A percentile compares a stretch with the other conserved stretches of the same genome.
These are phyloP conservation scores for Oligia strigilis DNA, from an alignment of 2,888 invertebrate species.

Conservation along the genomic window DNA sequence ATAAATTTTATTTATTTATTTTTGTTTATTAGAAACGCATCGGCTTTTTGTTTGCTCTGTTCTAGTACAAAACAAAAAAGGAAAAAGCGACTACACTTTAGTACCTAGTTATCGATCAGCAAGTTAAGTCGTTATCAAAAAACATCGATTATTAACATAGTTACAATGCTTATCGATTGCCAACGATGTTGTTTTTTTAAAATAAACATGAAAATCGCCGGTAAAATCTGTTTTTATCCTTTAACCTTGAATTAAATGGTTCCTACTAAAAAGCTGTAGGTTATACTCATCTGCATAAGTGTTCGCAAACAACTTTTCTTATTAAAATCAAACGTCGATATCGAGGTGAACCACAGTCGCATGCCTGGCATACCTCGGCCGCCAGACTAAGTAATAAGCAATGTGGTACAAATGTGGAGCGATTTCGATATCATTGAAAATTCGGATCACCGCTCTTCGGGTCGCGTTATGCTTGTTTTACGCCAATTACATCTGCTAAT, in stretches of 20 bases:
- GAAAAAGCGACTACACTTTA: conserved; percentile 47
- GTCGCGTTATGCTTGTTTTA: conserved; percentile 57
- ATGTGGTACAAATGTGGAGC: conserved; percentile 59
- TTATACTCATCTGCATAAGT: conserved; percentile 73
- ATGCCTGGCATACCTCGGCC: conserved; percentile 71
- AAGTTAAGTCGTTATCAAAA: conserved; percentile 48
- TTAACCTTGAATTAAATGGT: conserved; percentile 61
- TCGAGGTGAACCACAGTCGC: conserved; percentile 81
- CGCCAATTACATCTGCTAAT: conserved; percentile 63
- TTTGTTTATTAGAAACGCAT: conserved; percentile 39
- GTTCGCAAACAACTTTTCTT: conserved; percentile 78
- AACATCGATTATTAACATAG: conserved; percentile 37
- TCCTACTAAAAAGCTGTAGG: conserved; percentile 59
- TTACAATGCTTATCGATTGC: conserved; percentile 21
- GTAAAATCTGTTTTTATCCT: conserved; percentile 11
- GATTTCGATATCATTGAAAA: conserved; percentile 59
- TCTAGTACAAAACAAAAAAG: conserved; percentile 53
- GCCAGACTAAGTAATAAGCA: conserved; percentile 49
- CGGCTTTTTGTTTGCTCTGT: conserved; percentile 65
- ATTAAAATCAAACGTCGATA: conserved; percentile 73
- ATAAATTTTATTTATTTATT: too few relatives aligned
- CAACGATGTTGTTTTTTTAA: conserved; percentile 14
- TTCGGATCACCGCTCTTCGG: conserved; percentile 56
- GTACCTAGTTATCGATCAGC: conserved; percentile 26
- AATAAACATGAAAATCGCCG: neutral